Conservation (phyloP, 2,888 invertebrate genomes). For the Eucriotettix oculatus region DNA sequence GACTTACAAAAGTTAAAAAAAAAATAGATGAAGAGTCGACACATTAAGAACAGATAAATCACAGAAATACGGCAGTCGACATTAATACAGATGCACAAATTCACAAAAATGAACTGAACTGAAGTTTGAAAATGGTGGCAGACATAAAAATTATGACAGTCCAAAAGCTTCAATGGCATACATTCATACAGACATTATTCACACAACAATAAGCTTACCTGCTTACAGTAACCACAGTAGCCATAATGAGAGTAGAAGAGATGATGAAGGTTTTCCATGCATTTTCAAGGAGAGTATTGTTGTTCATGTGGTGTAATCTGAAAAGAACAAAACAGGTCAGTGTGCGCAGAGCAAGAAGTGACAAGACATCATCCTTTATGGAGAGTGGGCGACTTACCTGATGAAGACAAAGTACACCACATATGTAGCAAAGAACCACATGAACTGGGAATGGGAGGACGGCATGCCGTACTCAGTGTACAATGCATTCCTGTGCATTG, state of each 20-base stretch:
- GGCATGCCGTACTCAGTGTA: slow-evolving; percentile 80
- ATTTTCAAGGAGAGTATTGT: slow-evolving; percentile 58
- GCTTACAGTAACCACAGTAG: slow-evolving; percentile 16
- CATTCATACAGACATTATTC: no score
- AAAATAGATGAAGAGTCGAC: no score
- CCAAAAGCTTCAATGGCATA: no score
- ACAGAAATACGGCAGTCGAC: no score
- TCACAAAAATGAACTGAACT: no score
- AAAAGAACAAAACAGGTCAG: slow-evolving; percentile 15
- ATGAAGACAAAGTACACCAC: slow-evolving; percentile 70
- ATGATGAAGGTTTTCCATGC: slow-evolving; percentile 34
- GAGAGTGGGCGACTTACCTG: slow-evolving; percentile 38
- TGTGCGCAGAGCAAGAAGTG: no score
- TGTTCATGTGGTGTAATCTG: slow-evolving; percentile 70
- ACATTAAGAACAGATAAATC: no score
- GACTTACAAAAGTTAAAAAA: no score
- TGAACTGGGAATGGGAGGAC: slow-evolving; percentile 78
- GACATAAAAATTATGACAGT: not conserved
- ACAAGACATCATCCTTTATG: no score
- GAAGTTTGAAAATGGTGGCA: no score
- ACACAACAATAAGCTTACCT: slow-evolving; percentile 15
- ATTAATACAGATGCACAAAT: no score
- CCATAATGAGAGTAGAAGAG: slow-evolving; percentile 10
- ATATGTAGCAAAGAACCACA: slow-evolving; percentile 81
- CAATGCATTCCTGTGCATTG: slow-evolving; percentile 45